Evolutionary conservation across 2,113 vertebrate species (phyloP).

Genomic region (Copsychus sechellarum): DNA sequence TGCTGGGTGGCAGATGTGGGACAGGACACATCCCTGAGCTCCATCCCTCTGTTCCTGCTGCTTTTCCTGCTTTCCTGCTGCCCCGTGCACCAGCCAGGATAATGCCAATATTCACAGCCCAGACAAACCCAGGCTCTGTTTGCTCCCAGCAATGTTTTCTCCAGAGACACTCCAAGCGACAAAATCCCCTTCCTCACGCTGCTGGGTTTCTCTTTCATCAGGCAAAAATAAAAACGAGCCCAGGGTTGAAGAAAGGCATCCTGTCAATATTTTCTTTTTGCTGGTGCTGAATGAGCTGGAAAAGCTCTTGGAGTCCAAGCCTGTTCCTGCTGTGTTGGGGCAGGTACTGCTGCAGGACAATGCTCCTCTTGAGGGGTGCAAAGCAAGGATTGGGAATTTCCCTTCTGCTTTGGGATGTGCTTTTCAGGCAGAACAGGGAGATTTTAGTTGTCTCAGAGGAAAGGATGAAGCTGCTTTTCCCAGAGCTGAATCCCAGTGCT

Average conservation of each 20-base stretch:
- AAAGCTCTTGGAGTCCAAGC: neutral
- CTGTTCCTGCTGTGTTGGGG: rapidly evolving
- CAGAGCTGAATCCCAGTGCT: rapidly evolving
- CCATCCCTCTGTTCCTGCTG: neutral
- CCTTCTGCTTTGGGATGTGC: rapidly evolving
- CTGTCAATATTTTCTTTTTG: slow-evolving; percentile 33
- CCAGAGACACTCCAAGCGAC: neutral
- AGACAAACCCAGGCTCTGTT: slow-evolving; percentile 46
- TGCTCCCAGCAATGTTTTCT: neutral
- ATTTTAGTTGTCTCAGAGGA: neutral
- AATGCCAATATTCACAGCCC: slow-evolving; percentile 39
- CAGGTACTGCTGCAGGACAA: rapidly evolving
- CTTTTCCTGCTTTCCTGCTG: neutral
- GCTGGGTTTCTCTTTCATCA: slow-evolving; percentile 53
- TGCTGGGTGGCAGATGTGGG: slow-evolving; percentile 35
- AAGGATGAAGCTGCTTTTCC: neutral
- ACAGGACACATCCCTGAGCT: neutral
- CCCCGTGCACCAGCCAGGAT: neutral
- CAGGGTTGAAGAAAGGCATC: slow-evolving; percentile 1
- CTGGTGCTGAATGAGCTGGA: neutral
- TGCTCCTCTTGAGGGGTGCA: neutral
- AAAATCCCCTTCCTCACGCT: neutral
- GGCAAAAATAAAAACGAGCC: neutral
- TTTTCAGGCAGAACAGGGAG: neutral
- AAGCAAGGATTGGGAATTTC: neutral